These are phyloP conservation scores for Chaetoderma sp. DNA, from an alignment of 2,888 invertebrate genomes.

Conservation along the genomic window DNA sequence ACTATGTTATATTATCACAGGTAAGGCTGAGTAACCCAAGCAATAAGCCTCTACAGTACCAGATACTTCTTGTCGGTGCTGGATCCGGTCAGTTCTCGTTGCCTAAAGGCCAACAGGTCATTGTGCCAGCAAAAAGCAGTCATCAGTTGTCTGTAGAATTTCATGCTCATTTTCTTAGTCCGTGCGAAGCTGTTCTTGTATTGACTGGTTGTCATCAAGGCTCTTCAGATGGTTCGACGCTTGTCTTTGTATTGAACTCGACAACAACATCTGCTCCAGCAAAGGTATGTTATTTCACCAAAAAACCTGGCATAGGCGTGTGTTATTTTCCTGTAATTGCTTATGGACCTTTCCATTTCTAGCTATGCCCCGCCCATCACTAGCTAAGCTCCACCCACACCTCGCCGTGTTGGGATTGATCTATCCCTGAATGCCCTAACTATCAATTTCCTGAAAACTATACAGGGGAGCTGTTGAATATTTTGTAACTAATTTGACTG, in stretches of 20 bases:
- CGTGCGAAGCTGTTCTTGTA: slow-evolving; percentile 64
- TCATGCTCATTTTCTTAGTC: slow-evolving; percentile 59
- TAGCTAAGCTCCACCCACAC: too few relatives aligned
- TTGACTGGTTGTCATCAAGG: slow-evolving; percentile 64
- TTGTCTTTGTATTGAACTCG: slow-evolving; percentile 67
- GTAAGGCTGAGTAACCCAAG: slow-evolving; percentile 67
- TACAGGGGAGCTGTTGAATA: too few relatives aligned
- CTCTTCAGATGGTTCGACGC: slow-evolving; percentile 59
- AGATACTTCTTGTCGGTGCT: slow-evolving; percentile 62
- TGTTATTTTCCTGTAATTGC: too few relatives aligned
- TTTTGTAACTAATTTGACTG: too few relatives aligned
- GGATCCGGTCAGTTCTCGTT: slow-evolving; percentile 65
- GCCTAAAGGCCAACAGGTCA: slow-evolving; percentile 60
- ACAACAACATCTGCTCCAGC: too few relatives aligned
- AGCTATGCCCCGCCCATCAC: too few relatives aligned
- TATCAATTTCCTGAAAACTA: too few relatives aligned
- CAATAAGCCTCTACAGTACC: slow-evolving; percentile 64
- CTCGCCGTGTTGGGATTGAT: too few relatives aligned
- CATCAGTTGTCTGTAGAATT: slow-evolving; percentile 55
- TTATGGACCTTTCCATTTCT: too few relatives aligned
- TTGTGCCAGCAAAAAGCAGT: slow-evolving; percentile 60
- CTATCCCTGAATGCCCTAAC: too few relatives aligned
- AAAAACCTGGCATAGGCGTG: too few relatives aligned
- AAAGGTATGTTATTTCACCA: slow-evolving; percentile 55
- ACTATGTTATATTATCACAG: slow-evolving; percentile 41